These are phyloP conservation scores for Octomys mimax DNA, from an alignment of 2,797 vertebrate genomes.

Conservation along the genomic window DNA sequence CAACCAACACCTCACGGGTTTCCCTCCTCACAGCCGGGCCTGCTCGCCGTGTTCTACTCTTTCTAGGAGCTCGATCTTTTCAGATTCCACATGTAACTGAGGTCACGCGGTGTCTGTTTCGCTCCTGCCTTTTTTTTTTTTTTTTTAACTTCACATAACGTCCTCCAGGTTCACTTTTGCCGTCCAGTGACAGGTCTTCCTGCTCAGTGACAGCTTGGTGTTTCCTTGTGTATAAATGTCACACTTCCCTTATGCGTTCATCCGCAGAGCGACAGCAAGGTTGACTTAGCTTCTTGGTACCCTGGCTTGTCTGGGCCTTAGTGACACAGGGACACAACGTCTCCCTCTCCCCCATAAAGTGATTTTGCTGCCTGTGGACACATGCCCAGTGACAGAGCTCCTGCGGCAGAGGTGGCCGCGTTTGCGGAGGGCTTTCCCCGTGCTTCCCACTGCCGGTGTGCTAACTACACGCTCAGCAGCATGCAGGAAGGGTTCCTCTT, in stretches of 20 bases:
- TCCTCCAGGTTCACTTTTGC: background rate
- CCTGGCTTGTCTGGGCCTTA: background rate
- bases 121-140: background rate
- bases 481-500: background rate
- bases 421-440: background rate
- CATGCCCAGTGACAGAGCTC: background rate
- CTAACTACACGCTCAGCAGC: background rate
- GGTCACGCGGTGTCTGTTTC: background rate
- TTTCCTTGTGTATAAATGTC: background rate
- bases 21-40: background rate
- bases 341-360: background rate
- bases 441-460: background rate
- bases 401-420: background rate
- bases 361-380: background rate
- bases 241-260: background rate
- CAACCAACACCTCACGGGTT: background rate
- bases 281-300: background rate
- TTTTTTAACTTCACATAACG: background rate
- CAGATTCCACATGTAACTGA: background rate
- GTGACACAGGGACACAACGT: background rate
- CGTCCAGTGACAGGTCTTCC: background rate
- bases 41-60: background rate
- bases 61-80: background rate
- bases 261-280: no score
- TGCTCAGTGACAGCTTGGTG: background rate